Conservation (phyloP, 2,888 invertebrate genomes). For the Eristalis pertinax region DNA sequence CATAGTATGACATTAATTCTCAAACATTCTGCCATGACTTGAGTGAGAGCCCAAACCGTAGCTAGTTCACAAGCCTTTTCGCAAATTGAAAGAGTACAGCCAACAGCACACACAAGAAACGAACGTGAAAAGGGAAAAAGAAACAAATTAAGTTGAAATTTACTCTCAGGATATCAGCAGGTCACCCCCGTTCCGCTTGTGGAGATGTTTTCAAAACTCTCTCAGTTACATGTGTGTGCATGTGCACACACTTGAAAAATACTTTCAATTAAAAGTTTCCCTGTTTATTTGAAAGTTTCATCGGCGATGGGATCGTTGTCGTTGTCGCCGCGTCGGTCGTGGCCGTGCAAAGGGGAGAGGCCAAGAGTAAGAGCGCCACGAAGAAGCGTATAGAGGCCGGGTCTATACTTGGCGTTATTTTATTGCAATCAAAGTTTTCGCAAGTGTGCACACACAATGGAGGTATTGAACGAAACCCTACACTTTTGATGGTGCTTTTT, state of each 20-base stretch:
- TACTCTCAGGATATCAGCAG: neutral
- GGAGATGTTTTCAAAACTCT: neutral
- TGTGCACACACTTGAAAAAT: constrained; percentile 38
- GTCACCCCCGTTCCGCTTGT: neutral
- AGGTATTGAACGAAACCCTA: constrained; percentile 30
- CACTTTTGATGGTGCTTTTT: constrained; percentile 9
- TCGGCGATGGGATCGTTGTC: neutral
- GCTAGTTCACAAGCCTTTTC: neutral
- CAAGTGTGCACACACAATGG: constrained; percentile 41
- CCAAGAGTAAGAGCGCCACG: neutral
- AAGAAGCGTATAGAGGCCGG: neutral
- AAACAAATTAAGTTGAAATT: constrained; percentile 12
- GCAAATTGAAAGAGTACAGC: neutral
- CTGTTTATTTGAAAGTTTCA: constrained; percentile 52
- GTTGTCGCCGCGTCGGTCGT: too few relatives aligned
- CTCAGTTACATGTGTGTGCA: constrained; percentile 5
- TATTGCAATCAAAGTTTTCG: constrained; percentile 53
- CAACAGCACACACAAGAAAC: neutral
- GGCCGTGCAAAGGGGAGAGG: neutral
- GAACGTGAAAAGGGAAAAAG: neutral
- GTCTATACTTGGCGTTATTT: constrained; percentile 23
- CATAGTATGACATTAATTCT: neutral
- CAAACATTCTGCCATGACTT: neutral
- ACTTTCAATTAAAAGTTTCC: constrained; percentile 66
- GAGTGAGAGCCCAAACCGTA: neutral